Conservation (phyloP, 1,140 invertebrate species). For the Mycetomoellerius zeteki region DNA sequence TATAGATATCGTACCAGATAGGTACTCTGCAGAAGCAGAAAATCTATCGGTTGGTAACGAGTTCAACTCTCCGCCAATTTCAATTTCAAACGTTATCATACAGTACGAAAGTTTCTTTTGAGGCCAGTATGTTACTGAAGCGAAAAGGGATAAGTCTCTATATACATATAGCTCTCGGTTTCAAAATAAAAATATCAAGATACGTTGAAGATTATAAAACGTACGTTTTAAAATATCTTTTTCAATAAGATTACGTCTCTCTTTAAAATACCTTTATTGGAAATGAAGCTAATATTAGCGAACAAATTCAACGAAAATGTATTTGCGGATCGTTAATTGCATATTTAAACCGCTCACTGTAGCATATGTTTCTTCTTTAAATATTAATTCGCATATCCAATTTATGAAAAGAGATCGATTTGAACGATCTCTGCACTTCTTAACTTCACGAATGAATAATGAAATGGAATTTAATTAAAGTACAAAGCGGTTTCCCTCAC, state of each 20-base stretch:
- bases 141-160: not conserved
- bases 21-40: not conserved
- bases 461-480: conserved; percentile 30
- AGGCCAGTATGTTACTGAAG: not conserved
- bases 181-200: conserved; percentile 41
- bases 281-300: conserved; percentile 16
- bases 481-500: conserved; percentile 1
- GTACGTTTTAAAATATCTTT: conserved; percentile 1
- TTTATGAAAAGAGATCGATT: conserved; percentile 13
- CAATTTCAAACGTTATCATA: conserved; percentile 33
- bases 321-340: conserved; percentile 20
- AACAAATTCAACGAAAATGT: not conserved
- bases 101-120: conserved; percentile 30
- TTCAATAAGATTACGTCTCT: not conserved
- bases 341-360: conserved; percentile 1
- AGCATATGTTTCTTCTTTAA: conserved; percentile 39
- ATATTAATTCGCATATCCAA: conserved; percentile 36
- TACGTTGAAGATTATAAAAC: not conserved
- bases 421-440: not conserved
- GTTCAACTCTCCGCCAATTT: conserved; percentile 15
- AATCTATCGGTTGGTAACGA: conserved; percentile 15
- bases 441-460: not conserved
- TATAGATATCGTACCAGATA: not conserved
- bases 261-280: not conserved
- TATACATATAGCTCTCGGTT: not conserved